Evolutionary conservation across 1,140 invertebrate genomes (phyloP), one percentile per base, ranked within the genome.

Genomic region (Drosophila ironensis): DNA sequence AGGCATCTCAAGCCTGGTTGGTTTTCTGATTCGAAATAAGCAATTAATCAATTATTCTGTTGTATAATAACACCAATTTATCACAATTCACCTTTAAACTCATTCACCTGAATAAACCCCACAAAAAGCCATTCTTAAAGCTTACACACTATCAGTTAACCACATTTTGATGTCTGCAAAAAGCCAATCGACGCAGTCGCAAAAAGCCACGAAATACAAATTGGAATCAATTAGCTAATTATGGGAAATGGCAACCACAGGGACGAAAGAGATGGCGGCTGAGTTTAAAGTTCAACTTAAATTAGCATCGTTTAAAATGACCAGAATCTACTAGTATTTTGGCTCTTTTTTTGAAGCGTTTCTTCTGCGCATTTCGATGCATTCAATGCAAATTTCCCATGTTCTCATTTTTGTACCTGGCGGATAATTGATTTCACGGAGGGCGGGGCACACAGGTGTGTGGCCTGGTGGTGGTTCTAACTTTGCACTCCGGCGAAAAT

Each of bases 221-320:
- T 82, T 69, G 72, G 76, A 82, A 82, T 82, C 77, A 81, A 81
- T 81, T 81, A 81, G 77, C 77, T 81, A 82, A 81, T 81, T 81
- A 82, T 76, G 52, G 33, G 25, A 48, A 47, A 48, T 48, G 59
- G 67, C 24, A 47, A 51, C 61, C 68, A 48, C 77, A 72, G 51
- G n/a, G 38, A 8, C 38, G 38, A 60, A 16, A 54, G 7, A 8
- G 33, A n/a, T 5, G n/a, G 30, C 19, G 11, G 24, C 12, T 12
- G 16, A n/a, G 11, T 38, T 12, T 47, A 7, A 40, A 33, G 59
- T 24, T 53, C 24, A 22, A 41, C 57, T 70, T 59, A 28, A 44
- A 63, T 24, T 47, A 22, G 4, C 7, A 48, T 63, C 8, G 30
- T 22, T 48, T 1, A 24, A 40, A 28, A 28, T 28, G 20, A 2